Evolutionary conservation across 2,797 vertebrate genomes (phyloP).

Genomic region (Pseudocheirus occidentalis): DNA sequence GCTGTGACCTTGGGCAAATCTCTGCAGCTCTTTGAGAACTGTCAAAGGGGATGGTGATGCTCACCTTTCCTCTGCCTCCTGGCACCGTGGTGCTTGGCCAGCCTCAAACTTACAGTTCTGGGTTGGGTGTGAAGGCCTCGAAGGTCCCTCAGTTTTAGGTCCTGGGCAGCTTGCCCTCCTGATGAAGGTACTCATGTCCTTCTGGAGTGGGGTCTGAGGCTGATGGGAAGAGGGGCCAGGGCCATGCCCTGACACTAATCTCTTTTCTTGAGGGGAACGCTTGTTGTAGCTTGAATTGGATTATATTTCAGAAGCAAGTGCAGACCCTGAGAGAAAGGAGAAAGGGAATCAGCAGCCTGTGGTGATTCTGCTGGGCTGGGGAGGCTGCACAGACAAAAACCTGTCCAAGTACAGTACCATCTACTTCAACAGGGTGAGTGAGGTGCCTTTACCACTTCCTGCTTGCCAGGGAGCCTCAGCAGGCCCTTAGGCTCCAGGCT

Average conservation of each 20-base stretch:
- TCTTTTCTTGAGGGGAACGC: not conserved
- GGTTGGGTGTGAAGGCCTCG: not conserved
- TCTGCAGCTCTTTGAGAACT: not conserved
- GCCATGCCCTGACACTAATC: not conserved
- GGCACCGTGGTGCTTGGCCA: not conserved
- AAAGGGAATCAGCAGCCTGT: constrained; percentile 88
- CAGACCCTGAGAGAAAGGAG: constrained; percentile 68
- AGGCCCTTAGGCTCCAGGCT: not conserved
- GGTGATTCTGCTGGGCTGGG: constrained; percentile 96
- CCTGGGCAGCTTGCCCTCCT: no score
- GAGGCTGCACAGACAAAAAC: constrained; percentile 93
- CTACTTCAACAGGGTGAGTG: constrained; percentile 92
- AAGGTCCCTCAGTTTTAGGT: not conserved
- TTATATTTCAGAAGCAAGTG: constrained; percentile 78
- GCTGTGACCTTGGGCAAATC: not conserved
- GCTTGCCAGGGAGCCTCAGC: not conserved
- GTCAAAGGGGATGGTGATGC: not conserved
- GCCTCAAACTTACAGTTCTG: not conserved
- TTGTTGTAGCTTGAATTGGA: not conserved
- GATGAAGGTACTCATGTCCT: not conserved
- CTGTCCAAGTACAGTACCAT: constrained; percentile 95
- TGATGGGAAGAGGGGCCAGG: not conserved
- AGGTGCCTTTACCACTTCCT: not conserved
- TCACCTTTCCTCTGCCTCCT: no score
- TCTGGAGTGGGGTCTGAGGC: no score